Evolutionary conservation across 2,888 invertebrate species (phyloP), one percentile per base, ranked within the genome.

Genomic region (Drosophila leonis): DNA sequence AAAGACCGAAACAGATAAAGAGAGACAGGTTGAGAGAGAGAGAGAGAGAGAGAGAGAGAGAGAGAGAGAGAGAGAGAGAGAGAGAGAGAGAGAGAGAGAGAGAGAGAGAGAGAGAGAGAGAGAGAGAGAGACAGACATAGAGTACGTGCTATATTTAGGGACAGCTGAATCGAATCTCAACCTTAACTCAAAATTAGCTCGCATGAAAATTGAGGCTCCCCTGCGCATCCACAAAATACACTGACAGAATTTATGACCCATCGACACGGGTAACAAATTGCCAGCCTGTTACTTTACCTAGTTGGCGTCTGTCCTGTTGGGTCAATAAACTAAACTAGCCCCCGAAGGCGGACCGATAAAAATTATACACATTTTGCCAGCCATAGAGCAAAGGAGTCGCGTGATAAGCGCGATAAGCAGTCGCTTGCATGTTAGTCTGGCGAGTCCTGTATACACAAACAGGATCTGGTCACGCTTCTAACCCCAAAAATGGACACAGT

Each of bases 401-500:
- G 83, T 85, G 88, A 88, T 84, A 80, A 84, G 66, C 65, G 71
- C 80, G 78, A 84, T 83, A 72, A 85, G 75, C 77, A 77, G 59
- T 52, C 44, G 49, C 39, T 66, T 59, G 71, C 71, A 64, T 72
- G 72, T 59, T 71, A 31, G 54, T 18, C 12, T 39, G 18, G 59
- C 39, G 27, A 44, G 42, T 66, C 20, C 42, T 29, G 44, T 56
- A n/a, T 60, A 39, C 15, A 33, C 54, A 39, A 12, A 39, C 48
- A 46, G 55, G 52, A 57, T 52, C 67, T 73, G 78, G 84, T 76
- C 78, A 74, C 65, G 82, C 65, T 66, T 54, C 52, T 24, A 54
- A 54, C 31, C 27, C 37, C 64, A 51, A 46, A 46, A 59, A 56
- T 65, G 60, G 70, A 64, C 46, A 65, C 65, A 78, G 63, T 65